phyloP scores from a whole-genome alignment of 1,140 invertebrate genomes.

The Leptestheria dahalacensis region DNA sequence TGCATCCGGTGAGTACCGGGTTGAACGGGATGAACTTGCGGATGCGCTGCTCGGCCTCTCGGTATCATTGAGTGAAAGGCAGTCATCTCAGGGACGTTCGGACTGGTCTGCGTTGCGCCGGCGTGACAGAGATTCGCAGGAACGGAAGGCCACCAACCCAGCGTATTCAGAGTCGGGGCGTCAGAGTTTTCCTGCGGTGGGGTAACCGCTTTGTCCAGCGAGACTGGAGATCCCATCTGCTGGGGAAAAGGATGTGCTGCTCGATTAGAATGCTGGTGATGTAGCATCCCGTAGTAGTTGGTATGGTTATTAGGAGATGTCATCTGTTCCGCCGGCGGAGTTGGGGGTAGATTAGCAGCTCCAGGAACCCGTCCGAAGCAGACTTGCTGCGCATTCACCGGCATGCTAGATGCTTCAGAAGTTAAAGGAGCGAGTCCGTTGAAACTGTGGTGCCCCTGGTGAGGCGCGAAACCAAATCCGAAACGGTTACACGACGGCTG shows the following conservation, averaged over 20 bases:
- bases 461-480: neutral
- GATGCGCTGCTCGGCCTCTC: neutral
- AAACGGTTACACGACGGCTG: neutral
- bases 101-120: neutral
- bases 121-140: neutral
- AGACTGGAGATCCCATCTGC: neutral
- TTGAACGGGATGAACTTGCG: neutral
- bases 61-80: neutral
- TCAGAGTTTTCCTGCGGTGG: slow-evolving; percentile 3
- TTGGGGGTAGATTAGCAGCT: neutral
- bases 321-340: neutral
- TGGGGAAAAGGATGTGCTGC: neutral
- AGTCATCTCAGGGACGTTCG: neutral
- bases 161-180: neutral
- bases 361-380: no score
- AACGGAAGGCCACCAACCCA: neutral
- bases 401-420: no score
- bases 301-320: neutral
- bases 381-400: no score
- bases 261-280: neutral
- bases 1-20: neutral
- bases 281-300: neutral
- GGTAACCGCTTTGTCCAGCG: slow-evolving; percentile 1
- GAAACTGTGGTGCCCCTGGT: neutral
- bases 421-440: neutral